phyloP scores from a whole-genome alignment of 2,888 invertebrate genomes.

The Augiades crinisus region DNA sequence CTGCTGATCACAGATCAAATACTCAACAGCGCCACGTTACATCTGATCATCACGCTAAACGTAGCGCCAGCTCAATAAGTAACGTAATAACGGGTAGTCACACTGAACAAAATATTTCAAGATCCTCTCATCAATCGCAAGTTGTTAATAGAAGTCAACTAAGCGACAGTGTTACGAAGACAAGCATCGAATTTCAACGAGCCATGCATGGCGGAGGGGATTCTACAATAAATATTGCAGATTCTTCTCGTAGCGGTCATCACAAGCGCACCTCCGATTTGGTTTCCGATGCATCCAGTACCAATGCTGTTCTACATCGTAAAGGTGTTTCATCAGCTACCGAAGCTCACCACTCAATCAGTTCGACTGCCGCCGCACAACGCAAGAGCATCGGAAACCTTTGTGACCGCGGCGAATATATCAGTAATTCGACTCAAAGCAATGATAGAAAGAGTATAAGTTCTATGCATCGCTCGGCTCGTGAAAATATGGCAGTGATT shows the following conservation, averaged over 20 bases:
- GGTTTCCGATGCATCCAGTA: conserved; percentile 87
- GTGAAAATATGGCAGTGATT: conserved; percentile 73
- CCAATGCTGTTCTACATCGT: conserved; percentile 89
- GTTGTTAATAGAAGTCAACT: conserved; percentile 62
- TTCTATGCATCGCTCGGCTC: conserved; percentile 87
- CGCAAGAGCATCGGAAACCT: conserved; percentile 90
- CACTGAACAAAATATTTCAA: conserved; percentile 44
- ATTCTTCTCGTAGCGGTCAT: conserved; percentile 66
- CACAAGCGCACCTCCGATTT: conserved; percentile 89
- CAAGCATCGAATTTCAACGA: conserved; percentile 77
- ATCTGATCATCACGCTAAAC: conserved; percentile 24
- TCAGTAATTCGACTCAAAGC: conserved; percentile 84
- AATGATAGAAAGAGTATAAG: conserved; percentile 89
- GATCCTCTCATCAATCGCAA: conserved; percentile 53
- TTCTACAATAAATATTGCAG: conserved; percentile 40
- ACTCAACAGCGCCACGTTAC: conserved; percentile 31
- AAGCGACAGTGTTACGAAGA: conserved; percentile 73
- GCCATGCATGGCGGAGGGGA: conserved; percentile 69
- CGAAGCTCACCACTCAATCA: conserved; percentile 87
- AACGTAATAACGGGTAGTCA: conserved; percentile 45
- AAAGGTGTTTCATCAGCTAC: conserved; percentile 85
- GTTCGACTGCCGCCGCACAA: conserved; percentile 89
- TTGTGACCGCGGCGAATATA: conserved; percentile 86
- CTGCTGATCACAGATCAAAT: conserved; percentile 41
- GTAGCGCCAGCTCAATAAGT: conserved; percentile 28